Percentiles rank a stretch among this genome's conserved stretches.
These are phyloP conservation scores for Phortica okadai DNA, from an alignment of 2,888 invertebrate genomes.

Conservation along the genomic window DNA sequence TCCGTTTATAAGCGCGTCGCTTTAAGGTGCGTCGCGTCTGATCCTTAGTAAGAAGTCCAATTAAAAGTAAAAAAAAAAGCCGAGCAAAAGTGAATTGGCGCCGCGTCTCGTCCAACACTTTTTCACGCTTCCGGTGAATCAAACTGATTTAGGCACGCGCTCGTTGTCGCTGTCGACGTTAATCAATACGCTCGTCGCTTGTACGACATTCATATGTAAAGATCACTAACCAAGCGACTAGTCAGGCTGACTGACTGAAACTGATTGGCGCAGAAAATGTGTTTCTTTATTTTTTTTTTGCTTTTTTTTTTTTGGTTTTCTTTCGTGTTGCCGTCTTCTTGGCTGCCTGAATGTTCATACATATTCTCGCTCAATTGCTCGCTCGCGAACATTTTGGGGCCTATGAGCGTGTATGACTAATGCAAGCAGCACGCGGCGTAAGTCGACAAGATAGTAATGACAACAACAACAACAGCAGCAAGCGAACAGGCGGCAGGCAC, in stretches of 20 bases:
- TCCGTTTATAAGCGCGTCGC: not conserved
- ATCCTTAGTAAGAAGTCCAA: not conserved
- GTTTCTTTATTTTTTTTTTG: not conserved
- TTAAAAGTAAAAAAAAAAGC: not conserved
- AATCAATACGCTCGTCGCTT: not conserved
- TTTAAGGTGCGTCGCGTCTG: not conserved
- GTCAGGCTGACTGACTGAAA: constrained; percentile 14
- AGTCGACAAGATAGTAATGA: constrained; percentile 20
- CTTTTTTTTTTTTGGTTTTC: not conserved
- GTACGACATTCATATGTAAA: not conserved
- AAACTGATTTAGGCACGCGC: constrained; percentile 1
- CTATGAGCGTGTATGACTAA: constrained; percentile 56
- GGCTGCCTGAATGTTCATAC: constrained; percentile 7
- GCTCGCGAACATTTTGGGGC: not conserved
- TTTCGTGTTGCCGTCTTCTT: constrained; percentile 28
- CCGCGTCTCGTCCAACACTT: not conserved
- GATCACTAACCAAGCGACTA: constrained; percentile 11
- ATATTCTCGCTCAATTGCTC: constrained; percentile 1
- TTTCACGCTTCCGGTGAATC: not conserved
- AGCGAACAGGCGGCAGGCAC: not conserved
- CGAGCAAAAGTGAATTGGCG: not conserved
- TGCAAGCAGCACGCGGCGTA: constrained; percentile 62
- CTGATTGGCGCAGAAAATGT: constrained; percentile 24
- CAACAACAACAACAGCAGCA: constrained; percentile 18
- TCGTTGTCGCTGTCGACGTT: not conserved